Conservation (phyloP, 2,888 invertebrate genomes). For the Diaperis boleti region DNA sequence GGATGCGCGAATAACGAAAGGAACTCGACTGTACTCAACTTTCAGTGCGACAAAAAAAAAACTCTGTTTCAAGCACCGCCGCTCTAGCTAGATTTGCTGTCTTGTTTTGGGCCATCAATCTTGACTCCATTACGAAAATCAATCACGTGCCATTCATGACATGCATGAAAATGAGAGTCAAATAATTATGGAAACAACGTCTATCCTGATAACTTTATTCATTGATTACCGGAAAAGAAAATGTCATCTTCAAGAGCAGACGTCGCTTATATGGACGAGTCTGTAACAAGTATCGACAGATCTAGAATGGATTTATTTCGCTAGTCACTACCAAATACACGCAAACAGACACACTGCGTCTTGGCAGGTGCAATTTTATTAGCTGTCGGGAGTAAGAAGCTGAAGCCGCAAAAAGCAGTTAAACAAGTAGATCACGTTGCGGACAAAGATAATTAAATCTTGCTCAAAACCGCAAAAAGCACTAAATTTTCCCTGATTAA, state of each 20-base stretch:
- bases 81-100: too few relatives aligned
- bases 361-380: conserved; percentile 14
- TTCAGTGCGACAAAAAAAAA: too few relatives aligned
- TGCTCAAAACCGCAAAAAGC: not conserved
- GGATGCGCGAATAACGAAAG: too few relatives aligned
- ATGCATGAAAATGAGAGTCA: conserved; percentile 15
- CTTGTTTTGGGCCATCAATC: too few relatives aligned
- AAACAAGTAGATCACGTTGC: conserved; percentile 7
- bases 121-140: not conserved
- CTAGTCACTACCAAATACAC: conserved; percentile 11
- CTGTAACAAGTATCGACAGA: conserved; percentile 12
- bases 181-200: not conserved
- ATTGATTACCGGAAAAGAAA: conserved; percentile 2
- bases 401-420: not conserved
- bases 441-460: not conserved
- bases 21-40: too few relatives aligned
- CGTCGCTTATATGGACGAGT: not conserved
- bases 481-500: not conserved
- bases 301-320: conserved; percentile 22
- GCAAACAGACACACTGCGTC: not conserved
- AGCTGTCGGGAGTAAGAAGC: conserved; percentile 5
- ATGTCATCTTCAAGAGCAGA: conserved; percentile 12
- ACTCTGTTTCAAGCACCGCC: too few relatives aligned
- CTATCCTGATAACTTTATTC: not conserved
- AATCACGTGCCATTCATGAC: conserved; percentile 10